phyloP scores from a whole-genome alignment of 1,140 invertebrate genomes.

The Lasaia peninsularis region DNA sequence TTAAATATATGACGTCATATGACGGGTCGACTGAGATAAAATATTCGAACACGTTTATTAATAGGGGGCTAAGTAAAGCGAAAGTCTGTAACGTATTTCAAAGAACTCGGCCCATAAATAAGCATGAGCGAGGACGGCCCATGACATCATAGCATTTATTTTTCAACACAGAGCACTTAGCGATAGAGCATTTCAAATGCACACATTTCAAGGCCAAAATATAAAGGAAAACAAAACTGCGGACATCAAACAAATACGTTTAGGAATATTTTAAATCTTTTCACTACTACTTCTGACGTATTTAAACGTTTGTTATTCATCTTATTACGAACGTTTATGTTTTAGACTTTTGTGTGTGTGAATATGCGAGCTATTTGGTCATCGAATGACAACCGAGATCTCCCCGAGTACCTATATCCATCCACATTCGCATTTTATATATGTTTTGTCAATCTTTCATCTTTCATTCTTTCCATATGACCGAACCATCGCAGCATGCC shows the following conservation, averaged over 20 bases:
- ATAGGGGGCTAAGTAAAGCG: background rate
- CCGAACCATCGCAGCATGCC: too few relatives aligned
- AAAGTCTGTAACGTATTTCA: constrained; percentile 14
- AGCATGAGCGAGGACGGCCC: constrained; percentile 5
- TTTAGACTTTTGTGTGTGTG: background rate
- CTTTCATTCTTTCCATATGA: too few relatives aligned
- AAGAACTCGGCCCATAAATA: constrained; percentile 26
- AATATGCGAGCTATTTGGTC: too few relatives aligned
- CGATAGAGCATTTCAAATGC: constrained; percentile 7
- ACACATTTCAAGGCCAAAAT: constrained; percentile 12
- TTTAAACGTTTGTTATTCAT: background rate
- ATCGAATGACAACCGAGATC: too few relatives aligned
- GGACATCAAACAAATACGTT: background rate
- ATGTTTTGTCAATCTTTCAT: too few relatives aligned
- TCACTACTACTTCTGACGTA: too few relatives aligned
- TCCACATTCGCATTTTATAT: too few relatives aligned
- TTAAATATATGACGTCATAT: background rate
- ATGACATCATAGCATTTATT: constrained; percentile 29
- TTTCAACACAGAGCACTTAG: constrained; percentile 17
- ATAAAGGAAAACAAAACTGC: background rate
- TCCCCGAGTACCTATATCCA: too few relatives aligned
- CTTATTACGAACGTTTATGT: background rate
- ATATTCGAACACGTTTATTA: too few relatives aligned
- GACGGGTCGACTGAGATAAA: too few relatives aligned
- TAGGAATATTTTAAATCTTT: background rate